phyloP scores from a whole-genome alignment of 2,113 vertebrate species.

The Datnioides undecimradiatus region DNA sequence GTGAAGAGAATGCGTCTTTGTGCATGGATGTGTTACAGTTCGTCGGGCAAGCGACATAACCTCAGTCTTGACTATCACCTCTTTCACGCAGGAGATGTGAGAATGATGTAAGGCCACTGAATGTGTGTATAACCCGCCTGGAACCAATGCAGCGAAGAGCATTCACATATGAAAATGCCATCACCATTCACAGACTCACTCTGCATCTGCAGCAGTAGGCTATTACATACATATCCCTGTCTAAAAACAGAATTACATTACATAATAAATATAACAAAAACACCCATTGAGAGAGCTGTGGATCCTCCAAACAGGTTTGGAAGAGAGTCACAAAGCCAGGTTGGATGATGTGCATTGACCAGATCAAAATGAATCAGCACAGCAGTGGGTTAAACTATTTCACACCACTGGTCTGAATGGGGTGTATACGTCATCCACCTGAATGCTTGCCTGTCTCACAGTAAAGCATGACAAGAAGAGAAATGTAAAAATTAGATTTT shows the following conservation, averaged over 20 bases:
- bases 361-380: constrained; percentile 21
- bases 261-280: constrained; percentile 12
- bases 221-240: neutral
- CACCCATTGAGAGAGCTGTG: neutral
- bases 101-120: neutral
- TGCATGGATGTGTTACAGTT: constrained; percentile 37
- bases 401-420: constrained; percentile 1
- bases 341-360: neutral
- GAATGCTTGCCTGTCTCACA: neutral
- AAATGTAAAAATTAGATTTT: too few species aligned
- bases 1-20: constrained; percentile 65
- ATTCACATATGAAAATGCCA: constrained; percentile 3
- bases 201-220: neutral
- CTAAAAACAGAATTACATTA: neutral
- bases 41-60: constrained; percentile 60
- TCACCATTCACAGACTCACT: neutral
- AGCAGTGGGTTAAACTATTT: constrained; percentile 7
- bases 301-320: constrained; percentile 1
- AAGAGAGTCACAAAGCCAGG: neutral
- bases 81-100: constrained; percentile 38
- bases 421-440: neutral
- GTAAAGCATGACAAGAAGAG: too few species aligned
- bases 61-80: constrained; percentile 58
- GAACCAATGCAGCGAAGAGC: neutral
- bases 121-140: constrained; percentile 6